phyloP scores from a whole-genome alignment of 2,888 invertebrate genomes.

The Caenorhabditis sp. region DNA sequence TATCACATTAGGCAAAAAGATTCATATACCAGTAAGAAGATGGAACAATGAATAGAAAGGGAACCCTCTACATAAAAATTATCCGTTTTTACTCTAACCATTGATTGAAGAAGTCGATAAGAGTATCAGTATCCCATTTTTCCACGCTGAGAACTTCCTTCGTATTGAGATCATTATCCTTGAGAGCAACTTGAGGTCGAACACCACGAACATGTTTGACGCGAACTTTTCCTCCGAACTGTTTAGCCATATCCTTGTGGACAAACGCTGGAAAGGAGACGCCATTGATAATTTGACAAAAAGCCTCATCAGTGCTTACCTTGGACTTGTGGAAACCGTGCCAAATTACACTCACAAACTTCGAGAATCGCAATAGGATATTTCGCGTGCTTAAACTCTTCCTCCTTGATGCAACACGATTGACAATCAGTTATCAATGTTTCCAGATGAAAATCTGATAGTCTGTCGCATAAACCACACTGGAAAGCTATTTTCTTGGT shows the following conservation, averaged over 20 bases:
- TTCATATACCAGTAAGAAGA: constrained; percentile 39
- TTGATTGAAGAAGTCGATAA: constrained; percentile 95
- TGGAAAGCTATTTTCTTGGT: constrained; percentile 31
- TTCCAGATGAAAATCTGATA: constrained; percentile 76
- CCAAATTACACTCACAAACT: constrained; percentile 98
- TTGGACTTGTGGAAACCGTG: constrained; percentile 86
- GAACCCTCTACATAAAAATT: background rate
- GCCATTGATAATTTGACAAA: background rate
- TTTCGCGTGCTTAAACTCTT: constrained; percentile 84
- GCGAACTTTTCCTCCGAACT: constrained; percentile 90
- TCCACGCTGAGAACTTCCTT: constrained; percentile 91
- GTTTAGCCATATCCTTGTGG: constrained; percentile 92
- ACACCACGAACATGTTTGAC: constrained; percentile 92
- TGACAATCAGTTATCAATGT: constrained; percentile 77
- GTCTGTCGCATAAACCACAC: constrained; percentile 72
- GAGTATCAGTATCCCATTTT: constrained; percentile 98
- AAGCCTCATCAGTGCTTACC: constrained; percentile 30
- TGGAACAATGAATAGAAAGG: constrained; percentile 28
- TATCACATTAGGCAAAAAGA: constrained; percentile 1
- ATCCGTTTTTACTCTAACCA: constrained; percentile 86
- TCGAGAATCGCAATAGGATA: constrained; percentile 95
- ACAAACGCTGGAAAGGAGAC: constrained; percentile 90
- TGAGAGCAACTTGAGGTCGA: constrained; percentile 94
- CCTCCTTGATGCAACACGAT: constrained; percentile 78
- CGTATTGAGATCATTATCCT: constrained; percentile 86